Conservation (phyloP, 2,113 vertebrate genomes). For the Dryoscopus gambensis region DNA sequence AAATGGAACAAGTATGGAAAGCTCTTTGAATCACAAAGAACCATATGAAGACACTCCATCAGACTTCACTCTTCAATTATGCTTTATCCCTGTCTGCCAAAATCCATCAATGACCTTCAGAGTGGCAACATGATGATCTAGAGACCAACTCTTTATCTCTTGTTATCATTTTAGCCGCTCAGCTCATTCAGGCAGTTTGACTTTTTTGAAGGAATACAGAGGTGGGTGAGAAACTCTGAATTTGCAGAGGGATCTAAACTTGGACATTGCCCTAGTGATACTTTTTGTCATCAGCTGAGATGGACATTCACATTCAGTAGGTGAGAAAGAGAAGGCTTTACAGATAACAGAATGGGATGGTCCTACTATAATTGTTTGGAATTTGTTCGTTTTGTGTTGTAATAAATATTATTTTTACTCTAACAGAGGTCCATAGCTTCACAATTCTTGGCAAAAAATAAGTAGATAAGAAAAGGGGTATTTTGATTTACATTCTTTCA, state of each 20-base stretch:
- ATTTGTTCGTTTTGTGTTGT: neutral
- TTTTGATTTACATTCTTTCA: neutral
- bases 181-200: neutral
- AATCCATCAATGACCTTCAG: neutral
- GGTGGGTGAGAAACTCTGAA: neutral
- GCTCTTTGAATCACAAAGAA: neutral
- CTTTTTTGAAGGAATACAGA: neutral
- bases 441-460: neutral
- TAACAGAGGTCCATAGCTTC: neutral
- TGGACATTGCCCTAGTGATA: neutral
- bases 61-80: neutral
- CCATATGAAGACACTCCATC: neutral
- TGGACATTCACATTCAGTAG: neutral
- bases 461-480: neutral
- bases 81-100: neutral
- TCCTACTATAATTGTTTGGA: neutral
- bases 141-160: neutral
- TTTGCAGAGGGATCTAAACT: neutral
- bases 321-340: neutral
- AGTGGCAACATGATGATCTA: neutral
- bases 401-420: neutral
- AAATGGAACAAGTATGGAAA: constrained; percentile 7
- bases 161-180: neutral
- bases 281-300: neutral
- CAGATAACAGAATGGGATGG: neutral